Conservation (phyloP, 2,797 vertebrate genomes). For the Muscicapa striata region DNA sequence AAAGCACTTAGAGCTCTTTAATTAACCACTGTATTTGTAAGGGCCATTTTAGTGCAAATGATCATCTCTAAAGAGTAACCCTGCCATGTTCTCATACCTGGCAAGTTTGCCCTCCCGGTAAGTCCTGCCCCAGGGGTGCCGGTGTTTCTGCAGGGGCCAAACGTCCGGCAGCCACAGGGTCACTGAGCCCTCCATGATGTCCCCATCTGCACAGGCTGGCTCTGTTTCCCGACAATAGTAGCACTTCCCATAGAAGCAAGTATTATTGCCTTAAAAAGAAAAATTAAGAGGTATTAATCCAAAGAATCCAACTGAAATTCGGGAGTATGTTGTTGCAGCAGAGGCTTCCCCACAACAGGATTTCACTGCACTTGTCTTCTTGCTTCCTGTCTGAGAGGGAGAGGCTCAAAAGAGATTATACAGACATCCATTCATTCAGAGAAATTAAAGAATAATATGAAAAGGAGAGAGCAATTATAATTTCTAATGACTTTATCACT, state of each 20-base stretch:
- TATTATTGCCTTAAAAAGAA: constrained; percentile 87
- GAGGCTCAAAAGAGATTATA: not conserved
- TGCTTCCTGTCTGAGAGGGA: not conserved
- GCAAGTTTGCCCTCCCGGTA: constrained; percentile 97
- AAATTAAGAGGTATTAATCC: not conserved
- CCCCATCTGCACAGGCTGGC: constrained; percentile 92
- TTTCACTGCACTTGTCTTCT: not conserved
- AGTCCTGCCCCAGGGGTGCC: constrained; percentile 97
- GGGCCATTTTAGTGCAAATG: not conserved
- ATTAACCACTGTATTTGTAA: not conserved
- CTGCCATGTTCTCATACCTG: constrained; percentile 76
- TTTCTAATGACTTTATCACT: not conserved
- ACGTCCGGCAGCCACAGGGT: constrained; percentile 97
- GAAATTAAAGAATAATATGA: not conserved
- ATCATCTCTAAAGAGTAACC: rapidly evolving
- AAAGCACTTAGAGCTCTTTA: not conserved
- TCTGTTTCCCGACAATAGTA: constrained; percentile 98
- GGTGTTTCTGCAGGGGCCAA: constrained; percentile 97
- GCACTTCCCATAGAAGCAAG: constrained; percentile 98
- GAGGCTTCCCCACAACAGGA: not conserved
- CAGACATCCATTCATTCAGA: not conserved
- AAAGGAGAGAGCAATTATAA: not conserved
- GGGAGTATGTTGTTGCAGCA: not conserved
- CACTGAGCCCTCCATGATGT: constrained; percentile 93
- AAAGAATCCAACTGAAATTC: not conserved